Percentiles rank a stretch among this genome's conserved stretches.
Conservation (phyloP, 2,888 invertebrate genomes). For the Drosophila nr. fundita region DNA sequence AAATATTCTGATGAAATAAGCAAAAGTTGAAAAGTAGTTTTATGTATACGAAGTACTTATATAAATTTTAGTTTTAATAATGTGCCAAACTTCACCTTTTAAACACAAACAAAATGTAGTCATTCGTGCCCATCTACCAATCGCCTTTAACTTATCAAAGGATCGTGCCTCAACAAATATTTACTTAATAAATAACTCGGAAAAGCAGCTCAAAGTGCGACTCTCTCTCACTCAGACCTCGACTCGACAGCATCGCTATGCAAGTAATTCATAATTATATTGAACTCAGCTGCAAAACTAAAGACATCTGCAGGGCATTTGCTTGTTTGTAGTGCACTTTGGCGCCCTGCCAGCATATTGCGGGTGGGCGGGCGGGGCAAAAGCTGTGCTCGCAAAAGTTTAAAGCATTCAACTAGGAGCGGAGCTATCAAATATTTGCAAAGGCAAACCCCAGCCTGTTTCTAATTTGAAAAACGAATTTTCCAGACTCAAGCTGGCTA, state of each 20-base stretch:
- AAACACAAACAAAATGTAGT: neutral
- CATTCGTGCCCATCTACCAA: neutral
- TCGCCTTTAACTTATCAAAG: slow-evolving; percentile 26
- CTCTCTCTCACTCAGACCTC: neutral
- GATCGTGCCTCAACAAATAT: slow-evolving; percentile 30
- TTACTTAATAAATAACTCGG: slow-evolving; percentile 32
- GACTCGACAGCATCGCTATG: neutral
- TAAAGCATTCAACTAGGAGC: slow-evolving; percentile 40
- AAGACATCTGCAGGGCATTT: slow-evolving; percentile 46
- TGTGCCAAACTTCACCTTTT: neutral
- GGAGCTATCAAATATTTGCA: slow-evolving; percentile 42
- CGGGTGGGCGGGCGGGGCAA: neutral
- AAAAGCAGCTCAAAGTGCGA: slow-evolving; percentile 16
- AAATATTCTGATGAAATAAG: neutral
- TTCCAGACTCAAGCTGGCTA: neutral
- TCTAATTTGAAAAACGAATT: slow-evolving; percentile 36
- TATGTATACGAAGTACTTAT: neutral
- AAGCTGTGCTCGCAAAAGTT: slow-evolving; percentile 20
- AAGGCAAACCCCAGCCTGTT: slow-evolving; percentile 30
- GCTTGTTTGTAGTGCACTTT: slow-evolving; percentile 43
- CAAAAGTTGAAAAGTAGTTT: neutral
- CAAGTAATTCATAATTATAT: slow-evolving; percentile 47
- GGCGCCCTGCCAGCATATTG: slow-evolving; percentile 25
- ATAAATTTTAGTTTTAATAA: slow-evolving; percentile 1
- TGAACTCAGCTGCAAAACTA: slow-evolving; percentile 37